Conservation (phyloP, 2,888 invertebrate species). For the Anorthoa munda region DNA sequence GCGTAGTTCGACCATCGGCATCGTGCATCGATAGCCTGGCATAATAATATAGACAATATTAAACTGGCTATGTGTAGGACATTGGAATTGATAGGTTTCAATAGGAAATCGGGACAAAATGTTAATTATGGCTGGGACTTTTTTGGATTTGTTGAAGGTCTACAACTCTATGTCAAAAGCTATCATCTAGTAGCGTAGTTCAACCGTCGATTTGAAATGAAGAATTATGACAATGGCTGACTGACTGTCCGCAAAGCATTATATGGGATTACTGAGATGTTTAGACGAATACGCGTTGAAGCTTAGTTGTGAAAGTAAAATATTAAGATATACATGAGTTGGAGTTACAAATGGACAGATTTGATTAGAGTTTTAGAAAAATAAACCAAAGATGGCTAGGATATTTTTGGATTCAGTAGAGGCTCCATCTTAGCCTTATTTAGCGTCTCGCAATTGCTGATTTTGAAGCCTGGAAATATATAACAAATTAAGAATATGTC, state of each 20-base stretch:
- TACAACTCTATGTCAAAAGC: no score
- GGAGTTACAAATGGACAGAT: not conserved
- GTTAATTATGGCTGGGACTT: not conserved
- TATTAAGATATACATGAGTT: not conserved
- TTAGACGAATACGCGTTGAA: slow-evolving; percentile 47
- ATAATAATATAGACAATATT: no score
- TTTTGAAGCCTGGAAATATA: not conserved
- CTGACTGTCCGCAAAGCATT: slow-evolving; percentile 24
- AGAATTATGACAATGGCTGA: slow-evolving; percentile 43
- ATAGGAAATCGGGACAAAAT: not conserved
- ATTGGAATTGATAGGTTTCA: not conserved
- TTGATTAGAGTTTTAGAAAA: not conserved
- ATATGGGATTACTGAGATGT: slow-evolving; percentile 41
- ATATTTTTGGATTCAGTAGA: slow-evolving; percentile 18
- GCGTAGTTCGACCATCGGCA: not conserved
- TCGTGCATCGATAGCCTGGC: no score
- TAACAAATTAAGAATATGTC: no score
- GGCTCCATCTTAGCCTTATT: not conserved
- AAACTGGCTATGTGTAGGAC: not conserved
- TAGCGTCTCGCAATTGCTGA: not conserved
- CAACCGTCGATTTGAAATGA: no score
- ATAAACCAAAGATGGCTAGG: not conserved
- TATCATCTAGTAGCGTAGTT: no score
- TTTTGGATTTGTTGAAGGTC: slow-evolving; percentile 1
- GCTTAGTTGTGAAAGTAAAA: slow-evolving; percentile 41